phyloP scores from a whole-genome alignment of 2,797 vertebrate genomes.

The Yasuhikotakia modesta region DNA sequence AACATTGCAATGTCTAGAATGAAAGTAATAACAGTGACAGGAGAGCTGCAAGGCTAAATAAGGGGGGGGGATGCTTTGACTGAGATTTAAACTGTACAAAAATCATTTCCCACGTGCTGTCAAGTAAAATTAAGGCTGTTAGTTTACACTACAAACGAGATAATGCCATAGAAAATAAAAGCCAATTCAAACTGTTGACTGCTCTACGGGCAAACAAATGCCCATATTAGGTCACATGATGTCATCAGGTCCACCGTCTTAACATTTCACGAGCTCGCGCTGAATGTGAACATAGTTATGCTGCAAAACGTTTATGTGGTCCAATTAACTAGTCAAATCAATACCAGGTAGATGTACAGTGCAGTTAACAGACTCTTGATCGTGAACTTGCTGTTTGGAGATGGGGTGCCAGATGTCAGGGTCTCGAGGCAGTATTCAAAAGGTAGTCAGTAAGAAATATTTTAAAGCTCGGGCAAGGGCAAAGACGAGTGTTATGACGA shows the following conservation, averaged over 20 bases:
- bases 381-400: slow-evolving; percentile 14
- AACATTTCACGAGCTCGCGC: slow-evolving; percentile 49
- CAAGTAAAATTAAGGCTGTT: slow-evolving; percentile 1
- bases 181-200: slow-evolving; percentile 37
- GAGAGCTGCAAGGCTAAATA: not conserved
- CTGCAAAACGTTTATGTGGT: slow-evolving; percentile 1
- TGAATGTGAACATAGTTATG: slow-evolving; percentile 8
- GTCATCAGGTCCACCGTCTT: slow-evolving; percentile 56
- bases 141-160: not conserved
- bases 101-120: slow-evolving; percentile 3
- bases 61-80: not conserved
- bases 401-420: slow-evolving; percentile 22
- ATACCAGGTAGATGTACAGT: not conserved
- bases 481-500: slow-evolving; percentile 20
- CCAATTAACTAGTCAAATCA: not conserved
- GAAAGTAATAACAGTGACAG: not conserved
- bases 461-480: slow-evolving; percentile 25
- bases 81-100: not conserved
- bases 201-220: slow-evolving; percentile 45
- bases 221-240: slow-evolving; percentile 56
- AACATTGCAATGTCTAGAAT: not conserved
- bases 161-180: slow-evolving; percentile 34
- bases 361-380: not conserved
- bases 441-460: slow-evolving; percentile 29
- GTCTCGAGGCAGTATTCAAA: slow-evolving; percentile 26